Evolutionary conservation across 2,797 vertebrate genomes (phyloP).

Genomic region (Chromobotia macracanthus): DNA sequence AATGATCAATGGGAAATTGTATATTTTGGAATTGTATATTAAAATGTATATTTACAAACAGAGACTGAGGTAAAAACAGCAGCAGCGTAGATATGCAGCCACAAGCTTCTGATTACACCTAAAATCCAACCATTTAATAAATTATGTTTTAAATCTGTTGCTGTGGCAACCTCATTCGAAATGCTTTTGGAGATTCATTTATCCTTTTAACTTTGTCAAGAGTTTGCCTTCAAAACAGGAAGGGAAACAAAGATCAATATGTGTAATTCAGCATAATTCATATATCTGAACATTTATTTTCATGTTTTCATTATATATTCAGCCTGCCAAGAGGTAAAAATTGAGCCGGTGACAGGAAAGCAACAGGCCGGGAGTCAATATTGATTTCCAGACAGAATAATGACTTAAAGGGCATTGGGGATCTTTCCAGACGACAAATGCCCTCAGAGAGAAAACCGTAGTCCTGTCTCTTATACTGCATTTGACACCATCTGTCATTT

Average conservation of each 20-base stretch:
- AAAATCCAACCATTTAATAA: constrained; percentile 57
- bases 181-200: constrained; percentile 56
- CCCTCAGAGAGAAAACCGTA: constrained; percentile 63
- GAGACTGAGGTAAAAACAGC: constrained; percentile 9
- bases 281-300: constrained; percentile 58
- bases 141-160: constrained; percentile 69
- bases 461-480: constrained; percentile 63
- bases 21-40: no score
- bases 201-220: constrained; percentile 48
- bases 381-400: constrained; percentile 70
- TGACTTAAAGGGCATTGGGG: constrained; percentile 69
- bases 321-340: constrained; percentile 21
- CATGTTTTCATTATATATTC: constrained; percentile 53
- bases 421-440: constrained; percentile 64
- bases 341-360: constrained; percentile 65
- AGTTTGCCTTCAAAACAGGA: constrained; percentile 53
- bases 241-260: constrained; percentile 65
- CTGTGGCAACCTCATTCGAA: constrained; percentile 55
- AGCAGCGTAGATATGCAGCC: not conserved
- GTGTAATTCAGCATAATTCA: constrained; percentile 69
- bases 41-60: constrained; percentile 24
- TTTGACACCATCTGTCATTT: constrained; percentile 69
- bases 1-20: not conserved
- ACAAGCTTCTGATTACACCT: constrained; percentile 44
- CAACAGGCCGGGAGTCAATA: constrained; percentile 68